phyloP scores from a whole-genome alignment of 2,797 vertebrate species.

The Okamejei kenojei region DNA sequence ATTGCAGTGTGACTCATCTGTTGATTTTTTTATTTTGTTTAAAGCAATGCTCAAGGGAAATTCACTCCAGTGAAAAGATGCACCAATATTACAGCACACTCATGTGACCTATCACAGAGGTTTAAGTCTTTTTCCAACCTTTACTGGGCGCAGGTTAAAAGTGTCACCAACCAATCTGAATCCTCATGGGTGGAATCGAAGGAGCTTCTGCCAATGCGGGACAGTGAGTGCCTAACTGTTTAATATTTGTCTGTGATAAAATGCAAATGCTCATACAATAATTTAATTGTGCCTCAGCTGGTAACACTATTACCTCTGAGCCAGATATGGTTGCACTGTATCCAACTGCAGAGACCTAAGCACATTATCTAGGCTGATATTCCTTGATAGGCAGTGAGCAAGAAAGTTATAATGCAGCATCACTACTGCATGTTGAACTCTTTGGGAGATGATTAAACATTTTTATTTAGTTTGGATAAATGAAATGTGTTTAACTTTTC shows the following conservation, averaged over 20 bases:
- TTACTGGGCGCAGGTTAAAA: slow-evolving; percentile 8
- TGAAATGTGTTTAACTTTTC: too few species aligned
- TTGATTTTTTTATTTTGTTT: neutral
- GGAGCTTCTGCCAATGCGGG: neutral
- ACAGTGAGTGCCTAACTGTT: neutral
- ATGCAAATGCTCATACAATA: neutral
- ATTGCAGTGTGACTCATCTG: neutral
- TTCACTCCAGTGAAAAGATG: slow-evolving; percentile 13
- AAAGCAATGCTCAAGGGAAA: neutral
- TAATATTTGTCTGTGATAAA: neutral
- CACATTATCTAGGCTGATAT: neutral
- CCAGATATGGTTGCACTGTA: too few species aligned
- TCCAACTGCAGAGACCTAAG: neutral
- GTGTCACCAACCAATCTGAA: neutral
- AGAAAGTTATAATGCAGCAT: too few species aligned
- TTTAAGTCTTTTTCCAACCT: neutral
- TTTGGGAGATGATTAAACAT: too few species aligned
- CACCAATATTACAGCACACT: neutral
- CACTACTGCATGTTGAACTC: too few species aligned
- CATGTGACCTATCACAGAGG: neutral
- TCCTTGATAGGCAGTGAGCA: neutral
- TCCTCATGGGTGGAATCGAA: slow-evolving; percentile 17
- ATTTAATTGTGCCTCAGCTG: neutral
- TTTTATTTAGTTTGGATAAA: too few species aligned
- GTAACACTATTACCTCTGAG: neutral